phyloP scores from a whole-genome alignment of 2,888 invertebrate genomes.

The Rhimphoctona megacephalus region DNA sequence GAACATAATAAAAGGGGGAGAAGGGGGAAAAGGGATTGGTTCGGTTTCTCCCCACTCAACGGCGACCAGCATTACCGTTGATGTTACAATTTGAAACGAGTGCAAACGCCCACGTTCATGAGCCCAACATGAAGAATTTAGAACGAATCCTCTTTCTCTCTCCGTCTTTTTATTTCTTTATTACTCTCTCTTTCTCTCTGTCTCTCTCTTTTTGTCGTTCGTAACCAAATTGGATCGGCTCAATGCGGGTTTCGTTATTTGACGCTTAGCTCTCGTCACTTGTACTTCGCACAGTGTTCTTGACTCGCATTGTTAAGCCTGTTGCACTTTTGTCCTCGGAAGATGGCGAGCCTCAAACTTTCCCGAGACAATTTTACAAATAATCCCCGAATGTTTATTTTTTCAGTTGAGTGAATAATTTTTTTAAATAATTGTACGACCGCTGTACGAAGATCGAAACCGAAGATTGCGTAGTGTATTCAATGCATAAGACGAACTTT shows the following conservation, averaged over 20 bases:
- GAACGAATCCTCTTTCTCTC: conserved; percentile 60
- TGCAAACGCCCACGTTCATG: conserved; percentile 70
- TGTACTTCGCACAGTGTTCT: conserved; percentile 1
- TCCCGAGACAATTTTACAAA: neutral
- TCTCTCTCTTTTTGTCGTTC: conserved; percentile 26
- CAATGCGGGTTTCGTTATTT: conserved; percentile 15
- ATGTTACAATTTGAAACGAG: conserved; percentile 66
- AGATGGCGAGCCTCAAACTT: neutral
- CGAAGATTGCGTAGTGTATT: conserved; percentile 40
- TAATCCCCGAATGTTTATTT: neutral
- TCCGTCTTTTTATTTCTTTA: conserved; percentile 4
- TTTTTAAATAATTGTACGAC: neutral
- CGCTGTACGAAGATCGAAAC: conserved; percentile 31
- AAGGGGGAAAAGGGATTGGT: conserved; percentile 50
- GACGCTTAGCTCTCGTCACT: conserved; percentile 29
- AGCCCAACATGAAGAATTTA: conserved; percentile 65
- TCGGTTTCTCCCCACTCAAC: conserved; percentile 57
- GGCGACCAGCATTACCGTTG: conserved; percentile 34
- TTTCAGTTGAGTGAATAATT: neutral
- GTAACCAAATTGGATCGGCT: conserved; percentile 55
- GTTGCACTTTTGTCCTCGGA: conserved; percentile 3
- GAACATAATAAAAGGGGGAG: conserved; percentile 32
- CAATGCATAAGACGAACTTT: conserved; percentile 22
- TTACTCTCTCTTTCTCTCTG: conserved; percentile 15
- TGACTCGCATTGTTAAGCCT: conserved; percentile 14